A percentile compares a stretch with the other conserved stretches of the same genome.
phyloP scores from a whole-genome alignment of 2,113 vertebrate species.

The Pyrgilauda ruficollis region DNA sequence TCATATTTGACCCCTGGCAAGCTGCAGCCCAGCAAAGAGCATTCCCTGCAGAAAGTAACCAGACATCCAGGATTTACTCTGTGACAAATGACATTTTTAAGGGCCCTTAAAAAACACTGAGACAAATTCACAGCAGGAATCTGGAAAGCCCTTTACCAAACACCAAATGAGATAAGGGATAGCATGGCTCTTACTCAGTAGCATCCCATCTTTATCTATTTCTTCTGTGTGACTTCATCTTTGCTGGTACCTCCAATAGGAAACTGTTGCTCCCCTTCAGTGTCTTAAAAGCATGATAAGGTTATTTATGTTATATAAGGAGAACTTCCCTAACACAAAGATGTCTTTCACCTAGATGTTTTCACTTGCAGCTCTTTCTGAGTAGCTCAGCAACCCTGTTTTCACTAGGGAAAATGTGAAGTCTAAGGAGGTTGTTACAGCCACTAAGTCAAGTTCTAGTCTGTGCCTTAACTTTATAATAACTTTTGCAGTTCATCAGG shows the following conservation, averaged over 20 bases:
- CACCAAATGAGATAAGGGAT: background rate
- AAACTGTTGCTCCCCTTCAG: background rate
- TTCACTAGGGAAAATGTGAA: background rate
- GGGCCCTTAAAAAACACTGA: constrained; percentile 71
- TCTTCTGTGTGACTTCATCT: background rate
- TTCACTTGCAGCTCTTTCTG: background rate
- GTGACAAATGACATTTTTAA: constrained; percentile 80
- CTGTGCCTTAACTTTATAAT: background rate
- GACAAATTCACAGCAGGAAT: constrained; percentile 77
- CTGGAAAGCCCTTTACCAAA: constrained; percentile 14
- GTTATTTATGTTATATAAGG: background rate
- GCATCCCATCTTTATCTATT: background rate
- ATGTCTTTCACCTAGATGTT: background rate
- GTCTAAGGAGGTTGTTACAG: background rate
- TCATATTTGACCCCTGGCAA: constrained; percentile 83
- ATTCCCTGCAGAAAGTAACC: constrained; percentile 77
- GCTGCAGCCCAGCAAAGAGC: constrained; percentile 69
- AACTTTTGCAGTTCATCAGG: background rate
- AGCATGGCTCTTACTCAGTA: background rate
- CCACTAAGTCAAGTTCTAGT: background rate
- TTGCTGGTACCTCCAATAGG: background rate
- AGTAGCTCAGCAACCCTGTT: background rate
- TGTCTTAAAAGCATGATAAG: background rate
- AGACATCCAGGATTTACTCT: constrained; percentile 80
- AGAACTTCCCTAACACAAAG: background rate